Evolutionary conservation across 2,113 vertebrate genomes (phyloP).

Genomic region (Collichthys lucidus): DNA sequence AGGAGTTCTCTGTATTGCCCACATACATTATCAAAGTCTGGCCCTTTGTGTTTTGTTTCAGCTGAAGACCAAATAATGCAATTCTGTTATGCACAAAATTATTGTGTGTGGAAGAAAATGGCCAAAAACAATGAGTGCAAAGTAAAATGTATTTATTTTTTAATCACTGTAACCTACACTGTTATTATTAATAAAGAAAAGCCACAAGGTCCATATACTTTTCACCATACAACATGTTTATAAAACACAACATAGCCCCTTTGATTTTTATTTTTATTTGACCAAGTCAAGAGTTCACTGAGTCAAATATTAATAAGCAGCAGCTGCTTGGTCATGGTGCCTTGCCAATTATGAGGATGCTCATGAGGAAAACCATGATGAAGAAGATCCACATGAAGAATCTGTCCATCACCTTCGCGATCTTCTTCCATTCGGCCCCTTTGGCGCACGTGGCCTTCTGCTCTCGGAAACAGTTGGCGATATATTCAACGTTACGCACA

Average conservation of each 20-base stretch:
- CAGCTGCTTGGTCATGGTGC: conserved; percentile 78
- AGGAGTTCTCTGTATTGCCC: neutral
- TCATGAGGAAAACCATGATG: conserved; percentile 98
- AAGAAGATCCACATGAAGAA: conserved; percentile 99
- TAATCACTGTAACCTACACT: neutral
- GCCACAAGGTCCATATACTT: neutral
- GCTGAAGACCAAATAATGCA: neutral
- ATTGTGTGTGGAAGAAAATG: neutral
- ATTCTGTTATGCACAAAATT: neutral
- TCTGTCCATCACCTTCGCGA: conserved; percentile 97
- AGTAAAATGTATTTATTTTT: conserved; percentile 18
- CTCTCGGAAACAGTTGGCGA: conserved; percentile 93
- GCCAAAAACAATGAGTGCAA: conserved; percentile 6
- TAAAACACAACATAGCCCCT: conserved; percentile 12
- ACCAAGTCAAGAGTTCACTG: conserved; percentile 10
- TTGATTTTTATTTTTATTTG: conserved; percentile 6
- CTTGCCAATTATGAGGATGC: conserved; percentile 92
- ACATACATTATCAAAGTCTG: neutral
- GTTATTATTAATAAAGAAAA: conserved; percentile 14
- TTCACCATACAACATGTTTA: conserved; percentile 7
- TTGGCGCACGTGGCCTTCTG: conserved; percentile 91
- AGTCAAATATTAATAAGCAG: conserved; percentile 2
- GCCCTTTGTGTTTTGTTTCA: neutral
- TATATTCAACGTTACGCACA: conserved; percentile 92
- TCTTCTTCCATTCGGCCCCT: conserved; percentile 97